Conservation (phyloP, 92 coral and sea anemone genomes). For the Paragorgia papillata region DNA sequence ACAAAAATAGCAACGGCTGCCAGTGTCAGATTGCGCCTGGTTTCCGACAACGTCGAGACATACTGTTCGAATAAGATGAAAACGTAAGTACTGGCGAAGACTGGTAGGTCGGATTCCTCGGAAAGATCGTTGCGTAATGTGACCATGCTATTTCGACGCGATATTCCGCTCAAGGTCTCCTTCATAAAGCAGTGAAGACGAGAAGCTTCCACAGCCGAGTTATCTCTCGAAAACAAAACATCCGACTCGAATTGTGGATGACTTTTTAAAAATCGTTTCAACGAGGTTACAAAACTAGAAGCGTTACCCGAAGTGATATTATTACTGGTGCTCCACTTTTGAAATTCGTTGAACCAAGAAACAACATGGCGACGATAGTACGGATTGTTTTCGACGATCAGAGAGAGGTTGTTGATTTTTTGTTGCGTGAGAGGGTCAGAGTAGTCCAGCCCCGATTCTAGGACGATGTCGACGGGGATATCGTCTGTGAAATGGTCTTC, state of each 20-base stretch:
- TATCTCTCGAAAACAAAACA: constrained; percentile 57
- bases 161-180: constrained; percentile 46
- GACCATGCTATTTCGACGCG: constrained; percentile 70
- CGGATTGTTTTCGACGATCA: constrained; percentile 54
- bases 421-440: constrained; percentile 43
- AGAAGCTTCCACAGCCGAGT: constrained; percentile 62
- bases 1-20: constrained; percentile 70
- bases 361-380: constrained; percentile 58
- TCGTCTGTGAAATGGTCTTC: constrained; percentile 63
- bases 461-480: constrained; percentile 63
- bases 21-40: constrained; percentile 66
- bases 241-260: constrained; percentile 61
- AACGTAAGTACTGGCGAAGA: constrained; percentile 57
- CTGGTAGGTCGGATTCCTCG: constrained; percentile 58
- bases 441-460: constrained; percentile 51
- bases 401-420: constrained; percentile 57
- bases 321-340: constrained; percentile 3
- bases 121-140: constrained; percentile 63
- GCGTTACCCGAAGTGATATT: neutral
- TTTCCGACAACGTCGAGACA: constrained; percentile 61
- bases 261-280: neutral
- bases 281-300: neutral
- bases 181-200: constrained; percentile 74
- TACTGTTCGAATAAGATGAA: constrained; percentile 81
- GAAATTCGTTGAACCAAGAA: constrained; percentile 70